Conservation (phyloP, 2,888 invertebrate genomes). For the Lycophotia porphyrea region DNA sequence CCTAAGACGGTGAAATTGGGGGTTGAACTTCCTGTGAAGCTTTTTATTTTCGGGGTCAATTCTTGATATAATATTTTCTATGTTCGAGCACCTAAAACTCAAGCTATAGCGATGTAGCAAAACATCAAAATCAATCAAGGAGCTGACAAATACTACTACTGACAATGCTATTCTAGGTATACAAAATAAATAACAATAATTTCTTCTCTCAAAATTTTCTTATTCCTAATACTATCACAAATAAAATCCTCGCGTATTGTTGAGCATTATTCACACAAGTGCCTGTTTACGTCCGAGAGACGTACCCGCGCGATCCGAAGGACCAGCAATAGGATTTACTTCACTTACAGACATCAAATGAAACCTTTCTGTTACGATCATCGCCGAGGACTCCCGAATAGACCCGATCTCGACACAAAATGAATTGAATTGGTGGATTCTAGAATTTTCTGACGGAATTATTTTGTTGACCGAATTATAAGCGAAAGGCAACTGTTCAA, state of each 20-base stretch:
- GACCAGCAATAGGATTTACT: slow-evolving; percentile 38
- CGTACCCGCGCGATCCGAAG: background rate
- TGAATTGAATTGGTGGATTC: slow-evolving; percentile 35
- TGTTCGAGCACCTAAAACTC: background rate
- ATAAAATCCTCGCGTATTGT: slow-evolving; percentile 26
- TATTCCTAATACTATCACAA: slow-evolving; percentile 1
- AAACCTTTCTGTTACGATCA: slow-evolving; percentile 44
- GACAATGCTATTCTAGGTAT: background rate
- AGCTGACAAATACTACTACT: background rate
- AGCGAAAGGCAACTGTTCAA: background rate
- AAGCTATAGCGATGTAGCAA: background rate
- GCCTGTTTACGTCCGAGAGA: slow-evolving; percentile 16
- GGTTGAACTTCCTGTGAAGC: no score
- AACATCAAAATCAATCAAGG: background rate
- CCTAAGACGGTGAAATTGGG: no score
- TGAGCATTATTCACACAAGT: slow-evolving; percentile 40
- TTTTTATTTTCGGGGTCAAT: no score
- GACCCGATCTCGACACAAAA: slow-evolving; percentile 43
- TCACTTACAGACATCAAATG: slow-evolving; percentile 52
- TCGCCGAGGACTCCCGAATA: slow-evolving; percentile 36
- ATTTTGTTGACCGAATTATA: slow-evolving; percentile 22
- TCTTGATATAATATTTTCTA: background rate
- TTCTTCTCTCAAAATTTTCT: background rate
- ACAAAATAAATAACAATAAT: background rate
- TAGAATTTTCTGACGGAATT: slow-evolving; percentile 18